Conservation (phyloP, 2,888 invertebrate species). For the Cantharis nigra region DNA sequence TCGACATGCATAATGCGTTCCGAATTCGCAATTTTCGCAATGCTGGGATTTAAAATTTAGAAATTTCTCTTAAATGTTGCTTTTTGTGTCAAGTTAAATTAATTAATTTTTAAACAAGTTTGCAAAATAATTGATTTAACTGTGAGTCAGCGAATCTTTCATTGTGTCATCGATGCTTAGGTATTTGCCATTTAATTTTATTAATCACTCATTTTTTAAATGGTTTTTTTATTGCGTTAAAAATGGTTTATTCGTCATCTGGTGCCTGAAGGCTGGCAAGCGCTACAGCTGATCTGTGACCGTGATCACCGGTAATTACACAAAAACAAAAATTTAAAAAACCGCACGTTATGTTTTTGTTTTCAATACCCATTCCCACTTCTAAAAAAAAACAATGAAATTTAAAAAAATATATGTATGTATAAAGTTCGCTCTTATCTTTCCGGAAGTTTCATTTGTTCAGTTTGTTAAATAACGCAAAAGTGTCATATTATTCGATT, state of each 20-base stretch:
- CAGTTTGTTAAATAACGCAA: not conserved
- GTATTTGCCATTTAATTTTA: not conserved
- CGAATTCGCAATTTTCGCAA: not conserved
- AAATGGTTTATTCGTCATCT: not conserved
- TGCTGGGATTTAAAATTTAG: not conserved
- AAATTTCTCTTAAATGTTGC: not conserved
- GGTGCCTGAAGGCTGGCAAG: no score
- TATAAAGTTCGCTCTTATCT: not conserved
- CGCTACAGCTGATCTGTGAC: not conserved
- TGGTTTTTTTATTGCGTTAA: not conserved
- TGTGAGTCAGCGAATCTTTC: not conserved
- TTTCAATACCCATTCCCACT: not conserved
- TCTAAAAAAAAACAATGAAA: not conserved
- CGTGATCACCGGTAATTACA: not conserved
- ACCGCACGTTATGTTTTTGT: not conserved
- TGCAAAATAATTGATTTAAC: not conserved
- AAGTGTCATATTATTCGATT: not conserved
- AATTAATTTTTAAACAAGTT: not conserved
- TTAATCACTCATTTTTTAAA: not conserved
- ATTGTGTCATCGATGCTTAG: not conserved
- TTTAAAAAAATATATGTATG: not conserved
- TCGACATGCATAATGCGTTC: not conserved
- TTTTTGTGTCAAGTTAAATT: not conserved
- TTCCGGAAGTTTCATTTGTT: not conserved
- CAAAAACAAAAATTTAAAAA: not conserved